phyloP scores from a whole-genome alignment of 2,113 vertebrate genomes.

The Bubo scandiacus region DNA sequence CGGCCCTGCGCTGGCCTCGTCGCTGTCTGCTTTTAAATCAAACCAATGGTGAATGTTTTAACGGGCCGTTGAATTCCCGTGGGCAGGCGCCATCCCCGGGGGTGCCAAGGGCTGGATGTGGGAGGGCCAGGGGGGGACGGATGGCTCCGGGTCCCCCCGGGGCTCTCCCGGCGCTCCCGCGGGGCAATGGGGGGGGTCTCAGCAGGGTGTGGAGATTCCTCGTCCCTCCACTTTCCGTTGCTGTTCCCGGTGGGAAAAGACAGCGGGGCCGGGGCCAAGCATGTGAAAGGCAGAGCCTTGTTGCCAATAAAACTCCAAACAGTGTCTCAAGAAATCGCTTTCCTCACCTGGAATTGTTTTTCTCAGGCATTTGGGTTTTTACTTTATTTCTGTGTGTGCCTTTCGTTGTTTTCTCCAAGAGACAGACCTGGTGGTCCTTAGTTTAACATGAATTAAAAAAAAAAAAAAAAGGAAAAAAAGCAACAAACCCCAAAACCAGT shows the following conservation, averaged over 20 bases:
- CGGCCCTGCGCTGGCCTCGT: too few relatives aligned
- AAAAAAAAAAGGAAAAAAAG: too few relatives aligned
- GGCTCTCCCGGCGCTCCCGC: not conserved
- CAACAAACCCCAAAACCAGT: rapidly evolving
- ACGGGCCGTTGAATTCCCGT: rapidly evolving
- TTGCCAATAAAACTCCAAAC: constrained; percentile 34
- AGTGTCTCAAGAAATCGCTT: not conserved
- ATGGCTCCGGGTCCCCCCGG: too few relatives aligned
- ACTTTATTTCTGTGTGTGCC: not conserved
- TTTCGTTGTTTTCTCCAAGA: not conserved
- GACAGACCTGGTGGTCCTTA: not conserved
- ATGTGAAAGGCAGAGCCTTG: constrained; percentile 5
- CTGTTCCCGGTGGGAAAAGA: not conserved
- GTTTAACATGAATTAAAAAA: not conserved
- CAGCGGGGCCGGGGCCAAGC: not conserved
- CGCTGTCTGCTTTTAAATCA: not conserved
- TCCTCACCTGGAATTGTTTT: constrained; percentile 11
- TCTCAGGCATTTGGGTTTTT: constrained; percentile 4
- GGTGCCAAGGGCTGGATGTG: rapidly evolving
- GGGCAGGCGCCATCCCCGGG: rapidly evolving
- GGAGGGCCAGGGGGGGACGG: rapidly evolving
- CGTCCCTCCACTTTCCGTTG: not conserved
- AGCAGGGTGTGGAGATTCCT: not conserved
- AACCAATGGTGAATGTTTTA: not conserved
- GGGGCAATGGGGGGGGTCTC: not conserved